Evolutionary conservation across 2,797 vertebrate genomes (phyloP).

Genomic region (Borostomias antarcticus): DNA sequence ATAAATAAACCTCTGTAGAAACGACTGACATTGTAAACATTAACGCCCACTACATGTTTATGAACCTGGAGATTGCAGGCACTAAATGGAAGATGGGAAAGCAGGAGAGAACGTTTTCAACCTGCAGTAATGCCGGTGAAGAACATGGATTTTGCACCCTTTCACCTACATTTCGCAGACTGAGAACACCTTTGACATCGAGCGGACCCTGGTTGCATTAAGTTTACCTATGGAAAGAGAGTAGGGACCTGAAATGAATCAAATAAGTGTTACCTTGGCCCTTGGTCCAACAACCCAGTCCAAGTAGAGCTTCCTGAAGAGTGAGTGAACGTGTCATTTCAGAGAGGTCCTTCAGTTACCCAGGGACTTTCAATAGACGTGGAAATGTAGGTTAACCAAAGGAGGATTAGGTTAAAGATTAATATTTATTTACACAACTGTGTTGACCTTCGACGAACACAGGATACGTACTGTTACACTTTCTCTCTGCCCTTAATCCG

Average conservation of each 20-base stretch:
- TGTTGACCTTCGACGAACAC: constrained; percentile 75
- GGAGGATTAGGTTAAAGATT: constrained; percentile 75
- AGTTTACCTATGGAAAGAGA: neutral
- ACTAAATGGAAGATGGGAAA: neutral
- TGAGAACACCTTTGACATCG: too few species aligned
- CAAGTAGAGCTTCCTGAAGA: constrained; percentile 38
- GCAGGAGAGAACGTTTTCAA: neutral
- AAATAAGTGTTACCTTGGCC: constrained; percentile 16
- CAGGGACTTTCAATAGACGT: constrained; percentile 68
- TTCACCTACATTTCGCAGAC: neutral
- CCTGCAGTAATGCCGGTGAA: neutral
- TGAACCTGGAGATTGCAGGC: neutral
- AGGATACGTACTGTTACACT: constrained; percentile 76
- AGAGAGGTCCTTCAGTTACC: constrained; percentile 56
- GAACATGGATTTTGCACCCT: neutral
- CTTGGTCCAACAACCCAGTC: constrained; percentile 20
- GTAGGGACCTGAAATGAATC: constrained; percentile 41
- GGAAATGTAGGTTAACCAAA: constrained; percentile 72
- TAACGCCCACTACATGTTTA: neutral
- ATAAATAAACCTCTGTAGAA: neutral
- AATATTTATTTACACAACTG: constrained; percentile 85
- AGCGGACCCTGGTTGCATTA: neutral
- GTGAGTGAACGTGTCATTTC: constrained; percentile 40
- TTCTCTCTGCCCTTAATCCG: constrained; percentile 51
- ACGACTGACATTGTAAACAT: neutral